These are phyloP conservation scores for Enteromius fasciolatus DNA, from an alignment of 2,797 vertebrate genomes.

Conservation along the genomic window DNA sequence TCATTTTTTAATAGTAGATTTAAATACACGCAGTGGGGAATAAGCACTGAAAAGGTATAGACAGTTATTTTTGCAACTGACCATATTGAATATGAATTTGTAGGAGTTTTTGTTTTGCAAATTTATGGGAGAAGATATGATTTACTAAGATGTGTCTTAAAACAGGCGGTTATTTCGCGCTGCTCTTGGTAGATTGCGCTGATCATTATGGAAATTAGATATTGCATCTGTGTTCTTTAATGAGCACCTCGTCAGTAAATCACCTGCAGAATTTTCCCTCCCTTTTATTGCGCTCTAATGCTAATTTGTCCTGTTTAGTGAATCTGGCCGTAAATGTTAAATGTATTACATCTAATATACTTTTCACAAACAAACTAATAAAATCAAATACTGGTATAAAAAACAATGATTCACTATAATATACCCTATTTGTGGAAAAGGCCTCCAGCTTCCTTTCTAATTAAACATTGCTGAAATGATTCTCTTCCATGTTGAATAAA, in stretches of 20 bases:
- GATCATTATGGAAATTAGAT: no score
- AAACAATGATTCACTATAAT: not conserved
- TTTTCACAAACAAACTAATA: not conserved
- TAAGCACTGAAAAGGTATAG: not conserved
- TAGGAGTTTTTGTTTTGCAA: not conserved
- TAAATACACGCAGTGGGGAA: not conserved
- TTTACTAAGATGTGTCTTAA: no score
- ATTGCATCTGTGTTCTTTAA: no score
- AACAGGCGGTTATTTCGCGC: no score
- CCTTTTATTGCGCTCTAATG: not conserved
- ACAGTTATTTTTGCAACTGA: not conserved
- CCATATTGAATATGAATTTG: not conserved
- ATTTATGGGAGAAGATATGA: not conserved
- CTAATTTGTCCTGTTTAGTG: not conserved
- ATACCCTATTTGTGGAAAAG: slow-evolving; percentile 19
- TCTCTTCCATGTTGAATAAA: not conserved
- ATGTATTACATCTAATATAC: not conserved
- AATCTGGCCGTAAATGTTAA: not conserved
- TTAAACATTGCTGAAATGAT: not conserved
- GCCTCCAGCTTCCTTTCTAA: not conserved
- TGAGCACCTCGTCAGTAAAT: no score
- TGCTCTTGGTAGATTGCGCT: no score
- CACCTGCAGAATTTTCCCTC: no score
- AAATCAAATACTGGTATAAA: not conserved
- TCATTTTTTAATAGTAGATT: not conserved